Percentiles rank a stretch among this genome's conserved stretches.
These are phyloP conservation scores for Hypotaenidia okinawae DNA, from an alignment of 2,797 vertebrate species.

Conservation along the genomic window DNA sequence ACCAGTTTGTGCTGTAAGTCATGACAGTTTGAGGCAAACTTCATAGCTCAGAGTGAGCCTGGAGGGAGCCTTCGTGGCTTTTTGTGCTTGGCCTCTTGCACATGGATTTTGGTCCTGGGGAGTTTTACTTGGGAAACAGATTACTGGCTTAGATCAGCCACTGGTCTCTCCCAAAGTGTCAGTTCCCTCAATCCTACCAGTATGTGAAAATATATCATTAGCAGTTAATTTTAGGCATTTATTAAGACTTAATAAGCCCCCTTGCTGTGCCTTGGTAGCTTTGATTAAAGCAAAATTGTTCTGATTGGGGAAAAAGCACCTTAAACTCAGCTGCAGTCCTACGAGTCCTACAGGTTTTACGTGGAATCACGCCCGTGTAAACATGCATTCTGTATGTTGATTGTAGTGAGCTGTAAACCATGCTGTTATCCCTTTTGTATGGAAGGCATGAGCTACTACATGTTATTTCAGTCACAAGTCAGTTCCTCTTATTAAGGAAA, in stretches of 20 bases:
- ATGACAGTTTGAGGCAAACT: background rate
- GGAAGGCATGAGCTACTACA: background rate
- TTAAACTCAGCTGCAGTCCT: background rate
- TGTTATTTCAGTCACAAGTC: background rate
- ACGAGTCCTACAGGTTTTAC: background rate
- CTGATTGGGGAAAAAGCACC: background rate
- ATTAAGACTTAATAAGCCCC: background rate
- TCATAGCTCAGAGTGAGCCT: background rate
- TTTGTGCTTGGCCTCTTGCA: background rate
- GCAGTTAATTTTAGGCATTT: background rate
- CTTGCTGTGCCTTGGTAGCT: background rate
- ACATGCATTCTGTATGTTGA: fast-evolving
- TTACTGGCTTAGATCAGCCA: background rate
- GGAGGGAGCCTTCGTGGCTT: background rate
- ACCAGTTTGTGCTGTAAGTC: background rate
- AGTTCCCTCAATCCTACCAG: background rate
- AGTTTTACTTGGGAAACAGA: background rate
- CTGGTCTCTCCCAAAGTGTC: background rate
- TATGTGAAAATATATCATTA: background rate
- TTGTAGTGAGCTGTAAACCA: background rate
- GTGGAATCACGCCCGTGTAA: background rate
- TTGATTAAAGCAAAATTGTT: background rate
- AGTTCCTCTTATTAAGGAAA: background rate
- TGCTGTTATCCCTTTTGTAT: background rate
- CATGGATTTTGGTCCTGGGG: background rate